Base-by-base conservation (phyloP, 2,797 vertebrate species). In the Sebastes taczanowskii region DNA sequence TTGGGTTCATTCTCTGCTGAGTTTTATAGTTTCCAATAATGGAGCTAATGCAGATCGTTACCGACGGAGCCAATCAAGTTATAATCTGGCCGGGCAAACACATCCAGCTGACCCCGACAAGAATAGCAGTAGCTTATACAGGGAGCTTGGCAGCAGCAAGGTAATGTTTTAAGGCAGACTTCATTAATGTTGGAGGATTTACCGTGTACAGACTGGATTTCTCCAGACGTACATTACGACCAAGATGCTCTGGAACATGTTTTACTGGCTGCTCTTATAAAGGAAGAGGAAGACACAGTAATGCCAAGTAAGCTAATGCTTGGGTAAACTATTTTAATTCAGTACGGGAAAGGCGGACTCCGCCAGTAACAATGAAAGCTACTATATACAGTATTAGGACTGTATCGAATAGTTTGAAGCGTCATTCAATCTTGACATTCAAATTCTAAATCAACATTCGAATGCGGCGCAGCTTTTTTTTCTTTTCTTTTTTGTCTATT, bases 31-130 rank as follows among this genome's bases (percentile, higher is more conserved):
- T 96, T 95, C 94, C 95, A 86, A 92, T 96, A 97, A 97, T 95
- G 96, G 94, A 95, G 92, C 95, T 97, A 96, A 97, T 96, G 96
- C 94, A 96, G 96, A 97, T 96, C 94, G 96, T 97, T 97, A 96
- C 94, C 89, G 92, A 25, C 55, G 22, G 49, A 94, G 91, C 88
- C 95, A 97, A 96, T 96, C 94, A 91, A 94, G 95, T 96, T 96
- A 95, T 93, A 94, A 94, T 95, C 91, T 94, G 84, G 81, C 86
- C 86, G 79, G 56, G 67, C 85, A 94, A 94, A 92, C 84, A 94
- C 92, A 82, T 86, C 65, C 68, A 86, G 83, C 82, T 76, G 85
- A 91, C 80, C 77, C 74, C 68, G 56, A 85, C 83, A 86, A 77
- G 74, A 84, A 82, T 3, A 71, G 74, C 68, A 74, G 30, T 46